phyloP scores from a whole-genome alignment of 2,888 invertebrate genomes.

The Sussaba pulchella region DNA sequence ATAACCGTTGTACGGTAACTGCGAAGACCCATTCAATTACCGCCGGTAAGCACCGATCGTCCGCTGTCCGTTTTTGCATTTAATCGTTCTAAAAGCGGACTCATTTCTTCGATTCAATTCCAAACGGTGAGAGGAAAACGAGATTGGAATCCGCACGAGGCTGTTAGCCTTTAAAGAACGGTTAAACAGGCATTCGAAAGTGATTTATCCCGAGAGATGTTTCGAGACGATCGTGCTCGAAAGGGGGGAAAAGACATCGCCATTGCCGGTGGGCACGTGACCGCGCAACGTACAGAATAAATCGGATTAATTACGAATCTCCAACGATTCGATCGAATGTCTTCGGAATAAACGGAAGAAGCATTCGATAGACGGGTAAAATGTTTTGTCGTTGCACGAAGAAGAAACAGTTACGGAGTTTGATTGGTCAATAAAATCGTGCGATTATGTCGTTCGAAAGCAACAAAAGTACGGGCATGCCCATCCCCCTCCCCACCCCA shows the following conservation, averaged over 20 bases:
- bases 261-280: conserved; percentile 48
- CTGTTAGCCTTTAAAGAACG: conserved; percentile 52
- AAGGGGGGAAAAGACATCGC: conserved; percentile 42
- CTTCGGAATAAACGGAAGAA: not conserved
- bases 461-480: too few species aligned
- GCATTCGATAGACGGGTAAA: too few species aligned
- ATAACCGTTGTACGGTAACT: conserved; percentile 20
- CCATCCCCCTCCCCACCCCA: too few species aligned
- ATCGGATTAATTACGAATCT: not conserved
- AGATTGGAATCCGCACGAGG: conserved; percentile 35
- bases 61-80: conserved; percentile 54
- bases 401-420: too few species aligned
- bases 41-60: conserved; percentile 25
- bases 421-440: too few species aligned
- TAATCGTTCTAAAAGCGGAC: conserved; percentile 65
- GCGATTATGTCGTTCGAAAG: too few species aligned
- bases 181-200: conserved; percentile 44
- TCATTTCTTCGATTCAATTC: conserved; percentile 47
- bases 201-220: conserved; percentile 61
- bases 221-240: conserved; percentile 32
- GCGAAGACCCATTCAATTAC: conserved; percentile 62
- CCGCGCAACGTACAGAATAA: conserved; percentile 19
- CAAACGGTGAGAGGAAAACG: conserved; percentile 32
- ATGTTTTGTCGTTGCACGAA: too few species aligned
- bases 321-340: not conserved